Conservation (phyloP, 1,140 invertebrate genomes). For the Pararge aegeria region DNA sequence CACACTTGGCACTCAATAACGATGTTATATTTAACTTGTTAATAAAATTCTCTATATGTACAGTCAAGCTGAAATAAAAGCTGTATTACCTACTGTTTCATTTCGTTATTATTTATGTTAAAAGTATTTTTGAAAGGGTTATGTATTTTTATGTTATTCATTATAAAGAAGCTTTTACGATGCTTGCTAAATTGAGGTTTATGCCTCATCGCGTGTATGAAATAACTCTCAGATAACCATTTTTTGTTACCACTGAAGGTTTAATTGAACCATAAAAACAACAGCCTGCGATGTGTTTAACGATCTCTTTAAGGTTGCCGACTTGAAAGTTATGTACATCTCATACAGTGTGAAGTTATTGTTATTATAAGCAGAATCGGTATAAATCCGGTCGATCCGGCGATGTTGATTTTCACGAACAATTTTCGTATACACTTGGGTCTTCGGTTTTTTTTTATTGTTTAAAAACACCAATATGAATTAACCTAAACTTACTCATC, state of each 20-base stretch:
- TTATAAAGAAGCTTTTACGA: neutral
- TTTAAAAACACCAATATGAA: too few species aligned
- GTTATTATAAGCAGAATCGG: slow-evolving; percentile 6
- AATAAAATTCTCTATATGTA: too few species aligned
- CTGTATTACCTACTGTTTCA: too few species aligned
- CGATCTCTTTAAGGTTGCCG: slow-evolving; percentile 17
- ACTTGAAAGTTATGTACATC: slow-evolving; percentile 7
- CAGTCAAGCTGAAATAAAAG: too few species aligned
- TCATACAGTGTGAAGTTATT: slow-evolving; percentile 8
- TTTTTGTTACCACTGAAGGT: slow-evolving; percentile 19
- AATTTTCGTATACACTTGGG: too few species aligned
- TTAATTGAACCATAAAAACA: slow-evolving; percentile 29
- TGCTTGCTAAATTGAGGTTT: slow-evolving; percentile 7
- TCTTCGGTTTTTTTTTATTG: too few species aligned
- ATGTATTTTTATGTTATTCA: neutral
- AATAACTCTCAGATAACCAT: slow-evolving; percentile 18
- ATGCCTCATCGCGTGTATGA: slow-evolving; percentile 8
- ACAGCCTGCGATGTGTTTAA: slow-evolving; percentile 17
- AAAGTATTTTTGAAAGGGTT: too few species aligned
- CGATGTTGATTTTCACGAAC: too few species aligned
- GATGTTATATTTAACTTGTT: too few species aligned
- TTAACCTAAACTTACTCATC: too few species aligned
- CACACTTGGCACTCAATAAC: too few species aligned
- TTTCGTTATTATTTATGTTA: too few species aligned
- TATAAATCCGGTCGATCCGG: neutral